Evolutionary conservation across 2,113 vertebrate species (phyloP).

Genomic region (Rhegmatorhina hoffmannsi): DNA sequence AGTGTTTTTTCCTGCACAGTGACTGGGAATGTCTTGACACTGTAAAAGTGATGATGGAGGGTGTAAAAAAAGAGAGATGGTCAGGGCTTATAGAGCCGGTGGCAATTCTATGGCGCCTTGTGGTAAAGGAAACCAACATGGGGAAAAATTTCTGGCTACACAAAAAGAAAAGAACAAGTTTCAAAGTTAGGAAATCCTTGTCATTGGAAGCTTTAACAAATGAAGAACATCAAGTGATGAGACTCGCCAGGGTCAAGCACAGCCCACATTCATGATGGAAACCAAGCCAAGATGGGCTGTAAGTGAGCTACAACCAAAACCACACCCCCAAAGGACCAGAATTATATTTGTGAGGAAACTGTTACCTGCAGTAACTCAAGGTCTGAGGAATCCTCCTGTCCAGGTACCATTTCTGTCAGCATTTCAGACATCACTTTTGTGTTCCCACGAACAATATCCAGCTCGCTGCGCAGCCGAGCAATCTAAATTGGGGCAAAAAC

Average conservation of each 20-base stretch:
- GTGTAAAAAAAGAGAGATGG: not conserved
- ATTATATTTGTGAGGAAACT: not conserved
- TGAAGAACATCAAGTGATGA: not conserved
- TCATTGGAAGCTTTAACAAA: not conserved
- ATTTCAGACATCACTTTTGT: constrained; percentile 99
- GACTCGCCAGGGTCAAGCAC: not conserved
- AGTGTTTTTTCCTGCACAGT: not conserved
- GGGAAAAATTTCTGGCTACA: not conserved
- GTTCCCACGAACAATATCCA: constrained; percentile 96
- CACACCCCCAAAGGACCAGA: not conserved
- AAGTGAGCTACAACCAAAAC: not conserved
- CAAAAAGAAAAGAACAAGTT: not conserved
- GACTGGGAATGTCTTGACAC: not conserved
- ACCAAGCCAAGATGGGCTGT: not conserved
- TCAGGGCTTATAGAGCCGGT: not conserved
- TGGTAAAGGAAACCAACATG: not conserved
- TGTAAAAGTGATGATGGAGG: not conserved
- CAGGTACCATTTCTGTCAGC: constrained; percentile 97
- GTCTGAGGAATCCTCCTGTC: constrained; percentile 95
- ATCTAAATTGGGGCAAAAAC: constrained; percentile 76
- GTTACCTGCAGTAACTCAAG: constrained; percentile 92
- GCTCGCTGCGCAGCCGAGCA: constrained; percentile 91
- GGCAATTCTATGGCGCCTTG: not conserved
- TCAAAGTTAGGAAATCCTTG: not conserved
- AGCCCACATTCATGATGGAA: not conserved